A percentile compares a stretch with the other conserved stretches of the same genome.
These are phyloP conservation scores for Dipodomys spectabilis DNA, from an alignment of 2,113 vertebrate genomes.

Conservation along the genomic window DNA sequence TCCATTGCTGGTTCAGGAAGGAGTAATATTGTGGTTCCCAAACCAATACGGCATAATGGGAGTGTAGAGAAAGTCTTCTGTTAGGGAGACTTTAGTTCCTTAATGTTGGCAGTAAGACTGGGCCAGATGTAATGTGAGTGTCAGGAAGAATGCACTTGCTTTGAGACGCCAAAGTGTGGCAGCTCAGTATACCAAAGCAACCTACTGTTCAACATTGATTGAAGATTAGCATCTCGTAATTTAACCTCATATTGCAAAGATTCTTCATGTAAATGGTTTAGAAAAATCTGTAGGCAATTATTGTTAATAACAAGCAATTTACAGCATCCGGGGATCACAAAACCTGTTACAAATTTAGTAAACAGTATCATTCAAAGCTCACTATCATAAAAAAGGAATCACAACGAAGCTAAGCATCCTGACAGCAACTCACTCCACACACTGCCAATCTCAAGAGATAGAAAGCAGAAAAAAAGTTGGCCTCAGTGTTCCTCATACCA, in stretches of 20 bases:
- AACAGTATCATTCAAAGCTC: constrained; percentile 52
- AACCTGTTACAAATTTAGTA: constrained; percentile 66
- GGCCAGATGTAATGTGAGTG: background rate
- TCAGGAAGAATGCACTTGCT: constrained; percentile 28
- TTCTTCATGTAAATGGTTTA: constrained; percentile 75
- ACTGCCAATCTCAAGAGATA: background rate
- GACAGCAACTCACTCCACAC: background rate
- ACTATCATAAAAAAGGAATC: background rate
- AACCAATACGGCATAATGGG: background rate
- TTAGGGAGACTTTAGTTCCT: background rate
- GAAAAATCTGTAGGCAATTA: constrained; percentile 77
- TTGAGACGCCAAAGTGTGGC: constrained; percentile 54
- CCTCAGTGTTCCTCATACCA: background rate
- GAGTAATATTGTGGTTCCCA: background rate
- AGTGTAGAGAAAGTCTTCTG: background rate
- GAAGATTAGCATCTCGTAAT: constrained; percentile 69
- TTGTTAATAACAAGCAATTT: constrained; percentile 80
- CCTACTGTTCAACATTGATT: constrained; percentile 42
- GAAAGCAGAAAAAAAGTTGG: background rate
- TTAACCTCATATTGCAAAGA: constrained; percentile 72
- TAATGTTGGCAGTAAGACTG: background rate
- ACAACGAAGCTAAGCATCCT: constrained; percentile 26
- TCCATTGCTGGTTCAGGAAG: constrained; percentile 1
- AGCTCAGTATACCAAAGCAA: constrained; percentile 40
- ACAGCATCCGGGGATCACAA: constrained; percentile 61